phyloP scores from a whole-genome alignment of 2,888 invertebrate species.

The Phorcus lineatus region DNA sequence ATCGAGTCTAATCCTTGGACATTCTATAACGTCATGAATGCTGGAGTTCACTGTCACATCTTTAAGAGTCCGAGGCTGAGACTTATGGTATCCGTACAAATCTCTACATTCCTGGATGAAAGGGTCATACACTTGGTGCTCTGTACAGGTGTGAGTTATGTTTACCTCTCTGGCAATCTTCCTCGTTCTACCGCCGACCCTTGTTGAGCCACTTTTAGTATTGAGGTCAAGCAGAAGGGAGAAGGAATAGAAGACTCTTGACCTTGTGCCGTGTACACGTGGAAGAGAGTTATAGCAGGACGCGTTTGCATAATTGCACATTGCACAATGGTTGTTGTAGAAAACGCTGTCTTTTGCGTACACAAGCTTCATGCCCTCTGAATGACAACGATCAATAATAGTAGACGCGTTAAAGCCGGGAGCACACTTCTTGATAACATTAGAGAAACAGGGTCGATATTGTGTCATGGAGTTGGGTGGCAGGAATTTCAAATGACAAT shows the following conservation, averaged over 20 bases:
- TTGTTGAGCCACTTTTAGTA: constrained; percentile 24
- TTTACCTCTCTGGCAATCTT: background rate
- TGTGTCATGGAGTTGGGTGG: constrained; percentile 6
- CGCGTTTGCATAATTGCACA: constrained; percentile 44
- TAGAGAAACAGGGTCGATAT: constrained; percentile 22
- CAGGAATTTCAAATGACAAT: constrained; percentile 6
- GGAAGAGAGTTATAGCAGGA: background rate
- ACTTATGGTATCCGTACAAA: background rate
- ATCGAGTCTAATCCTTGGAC: background rate
- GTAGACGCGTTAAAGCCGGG: background rate
- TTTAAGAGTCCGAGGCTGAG: background rate
- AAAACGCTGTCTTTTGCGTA: constrained; percentile 32
- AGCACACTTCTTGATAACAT: constrained; percentile 2
- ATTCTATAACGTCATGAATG: background rate
- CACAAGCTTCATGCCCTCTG: background rate
- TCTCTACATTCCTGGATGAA: constrained; percentile 39
- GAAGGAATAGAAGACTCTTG: constrained; percentile 29
- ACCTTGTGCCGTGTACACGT: background rate
- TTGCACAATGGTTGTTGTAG: constrained; percentile 61
- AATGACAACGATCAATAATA: constrained; percentile 11
- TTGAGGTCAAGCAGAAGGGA: constrained; percentile 41
- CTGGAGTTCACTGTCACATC: background rate
- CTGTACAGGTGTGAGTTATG: constrained; percentile 29
- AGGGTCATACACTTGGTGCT: constrained; percentile 46
- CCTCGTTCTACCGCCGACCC: constrained; percentile 13